Conservation (phyloP, 1,140 invertebrate species). For the Drosophila gunungcola region DNA sequence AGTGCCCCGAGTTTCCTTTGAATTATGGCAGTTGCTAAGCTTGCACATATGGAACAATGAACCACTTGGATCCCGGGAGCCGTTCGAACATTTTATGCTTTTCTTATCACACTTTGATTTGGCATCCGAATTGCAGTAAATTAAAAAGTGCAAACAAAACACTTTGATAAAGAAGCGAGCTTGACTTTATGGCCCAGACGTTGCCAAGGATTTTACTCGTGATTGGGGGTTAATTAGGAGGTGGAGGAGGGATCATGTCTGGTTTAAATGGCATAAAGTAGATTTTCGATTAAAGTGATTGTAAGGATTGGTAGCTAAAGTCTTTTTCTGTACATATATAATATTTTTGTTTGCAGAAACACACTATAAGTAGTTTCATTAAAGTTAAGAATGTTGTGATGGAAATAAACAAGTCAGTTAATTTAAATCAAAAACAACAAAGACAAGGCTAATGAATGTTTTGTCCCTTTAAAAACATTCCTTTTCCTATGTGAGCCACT, state of each 20-base stretch:
- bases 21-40: conserved; percentile 73
- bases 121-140: conserved; percentile 78
- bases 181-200: conserved; percentile 56
- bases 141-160: conserved; percentile 83
- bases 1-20: conserved; percentile 37
- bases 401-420: background rate
- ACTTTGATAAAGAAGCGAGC: conserved; percentile 61
- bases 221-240: conserved; percentile 25
- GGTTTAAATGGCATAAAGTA: conserved; percentile 3
- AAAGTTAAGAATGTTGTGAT: no score
- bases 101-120: conserved; percentile 77
- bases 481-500: background rate
- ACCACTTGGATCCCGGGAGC: conserved; percentile 23
- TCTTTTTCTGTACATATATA: background rate
- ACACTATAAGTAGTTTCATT: no score
- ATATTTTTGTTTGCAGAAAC: no score
- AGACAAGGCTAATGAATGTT: conserved; percentile 55
- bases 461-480: background rate
- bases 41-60: conserved; percentile 47
- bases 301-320: background rate
- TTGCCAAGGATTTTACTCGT: background rate
- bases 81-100: conserved; percentile 59
- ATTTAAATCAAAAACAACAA: conserved; percentile 34
- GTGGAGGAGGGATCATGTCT: background rate
- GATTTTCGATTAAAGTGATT: conserved; percentile 13